Base-by-base conservation (phyloP, 2,113 vertebrate species). In the Cinclus cinclus region DNA sequence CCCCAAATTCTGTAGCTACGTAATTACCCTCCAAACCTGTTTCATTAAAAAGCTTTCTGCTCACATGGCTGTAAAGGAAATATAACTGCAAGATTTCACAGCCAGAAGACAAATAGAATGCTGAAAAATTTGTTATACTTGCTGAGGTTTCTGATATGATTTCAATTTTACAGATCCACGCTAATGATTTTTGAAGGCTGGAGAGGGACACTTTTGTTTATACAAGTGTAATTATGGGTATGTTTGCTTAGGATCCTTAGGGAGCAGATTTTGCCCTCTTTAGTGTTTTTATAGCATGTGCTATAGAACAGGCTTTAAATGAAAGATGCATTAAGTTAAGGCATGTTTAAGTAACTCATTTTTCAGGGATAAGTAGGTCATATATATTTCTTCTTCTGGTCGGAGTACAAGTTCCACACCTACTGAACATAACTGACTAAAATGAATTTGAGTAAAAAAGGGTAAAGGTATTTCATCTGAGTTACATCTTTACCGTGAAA, bases 101-200 rank as follows among this genome's bases (percentile, higher is more conserved):
- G 76, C 25, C 85, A 92, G 60, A 90, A 93, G 79, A 86, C 41
- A 95, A 96, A 92, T 1, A 70, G 62, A 67, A 86, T 21, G 18
- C 69, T 68, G 56, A 84, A 95, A 84, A 89, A 47, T 35, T 13
- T 81, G 64, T 91, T 78, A 41, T 35, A 71, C 31, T 92, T 93
- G 68, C 64, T 1, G 17, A 87, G 23, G 52, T 81, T 94, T 90
- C 94, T 94, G 89, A 86, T 87, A 83, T 15, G 41, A 91, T 96
- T 71, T 94, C 28, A 47, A 12, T 81, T 77, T 93, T 92, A 81
- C 39, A 91, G 84, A 90, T 92, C 71, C 44, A 86, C 0, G 0
- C 15, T 94, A 94, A 96, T 90, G 85, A 78, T 93, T 96, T 93
- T 78, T 95, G 92, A 95, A 89, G 85, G 88, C 73, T 96, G 49